A percentile compares a stretch with the other conserved stretches of the same genome.
These are phyloP conservation scores for Menidia beryllina DNA, from an alignment of 2,113 vertebrate genomes.

Conservation along the genomic window DNA sequence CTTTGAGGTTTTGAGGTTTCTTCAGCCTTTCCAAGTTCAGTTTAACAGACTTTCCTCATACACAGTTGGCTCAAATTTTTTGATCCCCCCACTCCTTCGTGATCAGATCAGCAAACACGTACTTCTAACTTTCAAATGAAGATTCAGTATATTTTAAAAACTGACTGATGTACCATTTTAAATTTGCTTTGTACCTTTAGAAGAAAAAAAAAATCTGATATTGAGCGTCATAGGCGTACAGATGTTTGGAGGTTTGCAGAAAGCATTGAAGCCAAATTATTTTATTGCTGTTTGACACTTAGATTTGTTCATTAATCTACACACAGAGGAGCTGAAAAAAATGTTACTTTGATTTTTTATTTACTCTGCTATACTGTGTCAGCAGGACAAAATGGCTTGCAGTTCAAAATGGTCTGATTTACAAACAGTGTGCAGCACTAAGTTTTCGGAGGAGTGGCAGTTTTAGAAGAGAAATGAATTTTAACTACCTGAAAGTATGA, in stretches of 20 bases:
- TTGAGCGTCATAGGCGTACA: slow-evolving; percentile 13
- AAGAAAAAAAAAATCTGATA: not conserved
- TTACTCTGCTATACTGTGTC: slow-evolving; percentile 28
- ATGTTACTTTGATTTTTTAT: too few relatives aligned
- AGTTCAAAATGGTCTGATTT: slow-evolving; percentile 34
- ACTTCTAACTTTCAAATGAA: not conserved
- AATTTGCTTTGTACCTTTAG: not conserved
- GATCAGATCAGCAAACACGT: slow-evolving; percentile 11
- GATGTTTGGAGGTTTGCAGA: slow-evolving; percentile 21
- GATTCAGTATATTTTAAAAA: not conserved
- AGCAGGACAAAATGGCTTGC: slow-evolving; percentile 16
- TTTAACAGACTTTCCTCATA: slow-evolving; percentile 1
- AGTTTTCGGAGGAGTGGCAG: slow-evolving; percentile 21
- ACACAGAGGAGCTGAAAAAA: not conserved
- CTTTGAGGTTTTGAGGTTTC: slow-evolving; percentile 25
- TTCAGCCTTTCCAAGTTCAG: too few relatives aligned
- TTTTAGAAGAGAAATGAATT: slow-evolving; percentile 44
- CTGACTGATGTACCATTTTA: slow-evolving; percentile 25
- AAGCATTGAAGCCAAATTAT: slow-evolving; percentile 33
- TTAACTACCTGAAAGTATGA: slow-evolving; percentile 22
- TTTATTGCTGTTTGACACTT: slow-evolving; percentile 46
- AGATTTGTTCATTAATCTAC: slow-evolving; percentile 34
- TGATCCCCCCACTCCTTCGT: slow-evolving; percentile 5
- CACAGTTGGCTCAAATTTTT: slow-evolving; percentile 18
- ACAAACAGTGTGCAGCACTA: slow-evolving; percentile 8